A percentile compares a stretch with the other conserved stretches of the same genome.
These are phyloP conservation scores for Acrobasis suavella DNA, from an alignment of 2,888 invertebrate genomes.

Conservation along the genomic window DNA sequence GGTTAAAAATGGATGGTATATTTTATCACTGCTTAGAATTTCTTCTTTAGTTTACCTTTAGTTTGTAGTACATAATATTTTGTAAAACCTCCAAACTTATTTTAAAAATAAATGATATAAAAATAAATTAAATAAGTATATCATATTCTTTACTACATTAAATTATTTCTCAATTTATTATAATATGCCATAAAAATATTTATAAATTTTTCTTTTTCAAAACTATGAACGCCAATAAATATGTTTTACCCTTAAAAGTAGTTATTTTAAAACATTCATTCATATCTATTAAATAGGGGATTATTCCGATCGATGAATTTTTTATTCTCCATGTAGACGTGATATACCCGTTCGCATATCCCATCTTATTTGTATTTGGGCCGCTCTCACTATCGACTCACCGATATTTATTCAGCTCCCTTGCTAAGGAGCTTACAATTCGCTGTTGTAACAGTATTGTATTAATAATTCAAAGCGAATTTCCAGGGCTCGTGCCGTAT, in stretches of 20 bases:
- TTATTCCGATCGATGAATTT: constrained; percentile 5
- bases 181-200: too few relatives aligned
- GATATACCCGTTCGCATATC: background rate
- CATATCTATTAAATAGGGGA: background rate
- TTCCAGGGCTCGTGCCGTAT: constrained; percentile 59
- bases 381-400: constrained; percentile 49
- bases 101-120: too few relatives aligned
- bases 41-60: too few relatives aligned
- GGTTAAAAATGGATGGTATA: too few relatives aligned
- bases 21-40: too few relatives aligned
- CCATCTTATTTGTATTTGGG: constrained; percentile 43
- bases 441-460: constrained; percentile 66
- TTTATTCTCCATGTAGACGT: constrained; percentile 16
- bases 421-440: constrained; percentile 76
- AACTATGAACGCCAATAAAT: too few relatives aligned
- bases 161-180: too few relatives aligned
- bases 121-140: too few relatives aligned
- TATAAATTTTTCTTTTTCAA: too few relatives aligned
- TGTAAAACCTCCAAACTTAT: too few relatives aligned
- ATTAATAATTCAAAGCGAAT: constrained; percentile 75
- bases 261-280: background rate
- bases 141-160: too few relatives aligned
- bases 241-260: background rate
- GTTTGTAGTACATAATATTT: too few relatives aligned
- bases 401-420: constrained; percentile 71